Conservation (phyloP, 2,888 invertebrate species). For the Tiliacea aurago region DNA sequence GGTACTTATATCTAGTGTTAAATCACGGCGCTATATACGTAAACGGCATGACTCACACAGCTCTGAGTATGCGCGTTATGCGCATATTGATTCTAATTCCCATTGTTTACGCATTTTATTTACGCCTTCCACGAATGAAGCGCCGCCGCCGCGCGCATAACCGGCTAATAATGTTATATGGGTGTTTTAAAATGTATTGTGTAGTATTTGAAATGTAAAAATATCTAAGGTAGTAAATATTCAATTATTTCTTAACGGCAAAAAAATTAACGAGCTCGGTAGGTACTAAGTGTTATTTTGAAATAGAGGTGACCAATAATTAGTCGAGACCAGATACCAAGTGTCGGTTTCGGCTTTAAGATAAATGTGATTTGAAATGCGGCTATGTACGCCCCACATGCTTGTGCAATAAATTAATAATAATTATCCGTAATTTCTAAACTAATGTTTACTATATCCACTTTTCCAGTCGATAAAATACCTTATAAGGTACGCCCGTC, state of each 20-base stretch:
- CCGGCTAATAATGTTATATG: slow-evolving; percentile 37
- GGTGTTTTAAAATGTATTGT: slow-evolving; percentile 32
- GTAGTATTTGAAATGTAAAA: slow-evolving; percentile 15
- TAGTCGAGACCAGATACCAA: slow-evolving; percentile 4
- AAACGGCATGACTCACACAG: slow-evolving; percentile 63
- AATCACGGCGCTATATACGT: slow-evolving; percentile 40
- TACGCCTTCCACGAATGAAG: slow-evolving; percentile 63
- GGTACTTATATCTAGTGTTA: slow-evolving; percentile 19
- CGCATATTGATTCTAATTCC: slow-evolving; percentile 69
- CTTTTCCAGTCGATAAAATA: slow-evolving; percentile 43
- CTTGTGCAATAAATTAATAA: slow-evolving; percentile 44
- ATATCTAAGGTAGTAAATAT: neutral
- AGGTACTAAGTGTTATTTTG: neutral
- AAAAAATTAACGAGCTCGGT: neutral
- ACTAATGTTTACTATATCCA: slow-evolving; percentile 33
- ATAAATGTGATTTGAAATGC: slow-evolving; percentile 23
- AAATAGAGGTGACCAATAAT: slow-evolving; percentile 26
- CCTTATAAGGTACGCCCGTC: slow-evolving; percentile 42
- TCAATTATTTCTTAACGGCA: neutral
- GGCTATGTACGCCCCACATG: slow-evolving; percentile 20
- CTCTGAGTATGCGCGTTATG: slow-evolving; percentile 61
- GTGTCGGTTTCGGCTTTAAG: slow-evolving; percentile 18
- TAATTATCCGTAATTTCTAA: slow-evolving; percentile 44
- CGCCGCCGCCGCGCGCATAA: slow-evolving; percentile 24
- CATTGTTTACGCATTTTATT: slow-evolving; percentile 72